Evolutionary conservation across 2,113 vertebrate species (phyloP), one percentile per base, ranked within the genome.

Genomic region (Phalacrocorax aristotelis): DNA sequence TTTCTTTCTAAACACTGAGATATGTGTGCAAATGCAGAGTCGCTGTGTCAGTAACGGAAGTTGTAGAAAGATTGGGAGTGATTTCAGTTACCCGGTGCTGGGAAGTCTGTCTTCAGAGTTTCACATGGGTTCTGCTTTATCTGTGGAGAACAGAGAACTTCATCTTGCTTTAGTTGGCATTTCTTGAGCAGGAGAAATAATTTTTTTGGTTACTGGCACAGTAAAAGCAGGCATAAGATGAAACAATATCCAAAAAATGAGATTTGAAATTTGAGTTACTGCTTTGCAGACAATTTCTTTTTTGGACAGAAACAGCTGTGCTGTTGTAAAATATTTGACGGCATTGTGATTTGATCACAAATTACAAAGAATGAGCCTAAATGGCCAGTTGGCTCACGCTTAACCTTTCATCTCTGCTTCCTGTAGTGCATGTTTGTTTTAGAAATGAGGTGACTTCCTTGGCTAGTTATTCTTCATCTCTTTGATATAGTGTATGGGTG

Each of bases 401-500:
- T 55, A 54, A 62, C 19, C 30, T 80, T 77, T 57, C 13, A 10
- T 20, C 83, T 60, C 60, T 58, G 42, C 34, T 61, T 81, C 55
- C 54, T 25, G 0, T 29, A 44, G 34, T 12, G 29, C 36, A 42
- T 49, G 9, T 55, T 81, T 29, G 5, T 27, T 40, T 57, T n/a
- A 74, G 62, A 40, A 55, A 44, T 23, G 1, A 23, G 36, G 18
- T 66, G 64, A 5, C 19, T 78, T 76, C 30, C 27, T 22, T 81
- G 40, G 6, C 9, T n/a, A 5, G 34, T 27, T 71, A 10, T 18
- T 36, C 26, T 36, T 69, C 11, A 7, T 32, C 38, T 66, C 32
- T 52, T n/a, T 25, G 21, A 36, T 46, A 3, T 0, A 7, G 6
- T 4, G 13, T 12, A 1, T 27, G 58, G 25, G 32, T 46, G 61